These are phyloP conservation scores for Macrostomum lignano DNA, from an alignment of 1,140 invertebrate genomes.

Conservation along the genomic window DNA sequence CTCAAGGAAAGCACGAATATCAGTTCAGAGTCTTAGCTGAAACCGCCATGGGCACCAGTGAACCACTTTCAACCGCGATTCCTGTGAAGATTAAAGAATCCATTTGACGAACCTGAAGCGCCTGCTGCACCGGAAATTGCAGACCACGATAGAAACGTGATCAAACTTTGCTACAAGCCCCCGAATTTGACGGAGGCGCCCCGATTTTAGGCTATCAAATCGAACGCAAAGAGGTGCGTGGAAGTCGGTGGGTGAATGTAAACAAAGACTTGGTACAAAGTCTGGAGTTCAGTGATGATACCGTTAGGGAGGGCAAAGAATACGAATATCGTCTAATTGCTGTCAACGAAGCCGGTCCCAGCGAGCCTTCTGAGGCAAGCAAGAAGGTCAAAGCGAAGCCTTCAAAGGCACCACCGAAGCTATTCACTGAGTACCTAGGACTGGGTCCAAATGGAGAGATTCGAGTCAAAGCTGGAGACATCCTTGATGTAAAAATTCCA, in stretches of 20 bases:
- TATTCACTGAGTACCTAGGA: conserved; percentile 50
- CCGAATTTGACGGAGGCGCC: conserved; percentile 63
- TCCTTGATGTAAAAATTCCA: conserved; percentile 69
- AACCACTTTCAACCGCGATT: conserved; percentile 47
- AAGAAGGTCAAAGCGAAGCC: conserved; percentile 54
- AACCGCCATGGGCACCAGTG: conserved; percentile 76
- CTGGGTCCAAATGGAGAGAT: conserved; percentile 44
- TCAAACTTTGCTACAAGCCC: conserved; percentile 54
- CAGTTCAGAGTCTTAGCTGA: conserved; percentile 82
- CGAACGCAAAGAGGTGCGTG: conserved; percentile 63
- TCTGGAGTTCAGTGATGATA: conserved; percentile 37
- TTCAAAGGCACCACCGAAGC: conserved; percentile 50
- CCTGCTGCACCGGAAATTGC: conserved; percentile 64
- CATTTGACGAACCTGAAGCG: conserved; percentile 57
- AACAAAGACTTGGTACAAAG: conserved; percentile 52
- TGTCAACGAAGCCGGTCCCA: conserved; percentile 79
- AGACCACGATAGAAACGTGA: conserved; percentile 67
- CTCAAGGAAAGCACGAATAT: conserved; percentile 70
- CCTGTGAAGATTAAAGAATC: conserved; percentile 20
- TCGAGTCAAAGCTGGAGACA: conserved; percentile 80
- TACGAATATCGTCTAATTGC: conserved; percentile 82
- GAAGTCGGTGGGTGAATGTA: conserved; percentile 67
- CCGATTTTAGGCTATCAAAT: conserved; percentile 44
- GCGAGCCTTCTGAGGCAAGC: conserved; percentile 52
- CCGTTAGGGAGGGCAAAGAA: conserved; percentile 36